These are phyloP conservation scores for Platygyra sinensis DNA, from an alignment of 64 coral and sea anemone genomes.

Conservation along the genomic window DNA sequence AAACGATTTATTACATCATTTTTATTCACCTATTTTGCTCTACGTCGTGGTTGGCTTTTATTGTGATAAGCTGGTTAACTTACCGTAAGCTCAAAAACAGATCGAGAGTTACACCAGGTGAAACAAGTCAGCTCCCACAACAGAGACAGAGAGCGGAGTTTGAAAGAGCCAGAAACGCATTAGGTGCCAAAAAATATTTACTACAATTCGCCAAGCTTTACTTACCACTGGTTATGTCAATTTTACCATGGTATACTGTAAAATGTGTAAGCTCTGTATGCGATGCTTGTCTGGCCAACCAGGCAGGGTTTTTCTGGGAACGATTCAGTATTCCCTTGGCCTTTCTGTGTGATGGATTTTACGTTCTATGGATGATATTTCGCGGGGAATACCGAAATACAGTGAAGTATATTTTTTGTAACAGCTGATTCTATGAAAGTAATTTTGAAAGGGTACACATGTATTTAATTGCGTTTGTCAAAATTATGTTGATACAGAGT, in stretches of 20 bases:
- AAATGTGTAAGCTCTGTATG: not conserved
- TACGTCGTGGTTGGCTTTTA: not conserved
- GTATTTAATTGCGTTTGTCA: too few species aligned
- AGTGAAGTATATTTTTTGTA: not conserved
- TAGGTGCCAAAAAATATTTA: not conserved
- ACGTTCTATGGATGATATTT: not conserved
- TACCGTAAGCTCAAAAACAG: slow-evolving; percentile 38
- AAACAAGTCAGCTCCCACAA: not conserved
- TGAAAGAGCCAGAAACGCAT: slow-evolving; percentile 26
- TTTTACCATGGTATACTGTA: slow-evolving; percentile 26
- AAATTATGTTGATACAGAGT: too few species aligned
- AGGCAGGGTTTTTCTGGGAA: slow-evolving; percentile 27
- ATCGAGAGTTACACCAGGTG: not conserved
- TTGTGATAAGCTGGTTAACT: not conserved
- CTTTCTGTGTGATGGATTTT: not conserved
- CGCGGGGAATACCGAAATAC: not conserved
- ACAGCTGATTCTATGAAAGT: not conserved
- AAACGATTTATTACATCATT: not conserved
- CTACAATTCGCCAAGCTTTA: not conserved
- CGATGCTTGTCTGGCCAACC: not conserved
- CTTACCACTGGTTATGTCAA: not conserved
- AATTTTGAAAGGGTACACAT: too few species aligned
- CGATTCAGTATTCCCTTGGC: not conserved
- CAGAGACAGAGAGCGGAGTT: not conserved
- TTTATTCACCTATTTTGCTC: not conserved